These are phyloP conservation scores for Myotis brandtii DNA, from an alignment of 2,113 vertebrate genomes.

Conservation along the genomic window DNA sequence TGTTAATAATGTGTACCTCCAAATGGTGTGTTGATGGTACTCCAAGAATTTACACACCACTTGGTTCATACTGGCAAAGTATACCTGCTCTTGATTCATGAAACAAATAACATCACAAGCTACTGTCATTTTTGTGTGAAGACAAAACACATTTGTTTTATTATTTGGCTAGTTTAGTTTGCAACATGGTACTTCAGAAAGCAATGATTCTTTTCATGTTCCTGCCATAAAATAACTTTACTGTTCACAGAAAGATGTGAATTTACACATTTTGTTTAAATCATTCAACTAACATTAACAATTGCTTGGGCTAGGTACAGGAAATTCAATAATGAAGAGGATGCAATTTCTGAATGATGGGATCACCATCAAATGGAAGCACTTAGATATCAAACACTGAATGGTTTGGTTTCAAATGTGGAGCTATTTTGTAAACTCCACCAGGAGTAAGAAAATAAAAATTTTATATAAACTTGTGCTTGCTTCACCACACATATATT, in stretches of 20 bases:
- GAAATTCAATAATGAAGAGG: neutral
- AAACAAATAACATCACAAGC: neutral
- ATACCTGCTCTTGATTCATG: neutral
- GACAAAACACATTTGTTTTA: neutral
- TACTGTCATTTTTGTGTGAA: neutral
- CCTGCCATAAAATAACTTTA: neutral
- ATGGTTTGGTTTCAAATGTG: neutral
- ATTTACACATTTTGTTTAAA: neutral
- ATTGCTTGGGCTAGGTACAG: neutral
- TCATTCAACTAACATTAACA: neutral
- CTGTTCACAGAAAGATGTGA: neutral
- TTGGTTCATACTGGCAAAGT: neutral
- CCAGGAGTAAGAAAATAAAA: neutral
- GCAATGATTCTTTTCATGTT: neutral
- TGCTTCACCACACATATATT: neutral
- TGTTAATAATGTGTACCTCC: neutral
- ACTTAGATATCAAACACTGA: neutral
- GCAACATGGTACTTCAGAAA: neutral
- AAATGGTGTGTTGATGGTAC: neutral
- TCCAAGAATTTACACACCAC: neutral
- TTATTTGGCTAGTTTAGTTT: neutral
- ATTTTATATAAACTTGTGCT: neutral
- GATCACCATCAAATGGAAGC: neutral
- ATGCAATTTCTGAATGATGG: neutral
- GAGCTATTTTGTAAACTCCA: neutral